These are phyloP conservation scores for Apeltes quadracus DNA, from an alignment of 2,113 vertebrate genomes.

Conservation along the genomic window DNA sequence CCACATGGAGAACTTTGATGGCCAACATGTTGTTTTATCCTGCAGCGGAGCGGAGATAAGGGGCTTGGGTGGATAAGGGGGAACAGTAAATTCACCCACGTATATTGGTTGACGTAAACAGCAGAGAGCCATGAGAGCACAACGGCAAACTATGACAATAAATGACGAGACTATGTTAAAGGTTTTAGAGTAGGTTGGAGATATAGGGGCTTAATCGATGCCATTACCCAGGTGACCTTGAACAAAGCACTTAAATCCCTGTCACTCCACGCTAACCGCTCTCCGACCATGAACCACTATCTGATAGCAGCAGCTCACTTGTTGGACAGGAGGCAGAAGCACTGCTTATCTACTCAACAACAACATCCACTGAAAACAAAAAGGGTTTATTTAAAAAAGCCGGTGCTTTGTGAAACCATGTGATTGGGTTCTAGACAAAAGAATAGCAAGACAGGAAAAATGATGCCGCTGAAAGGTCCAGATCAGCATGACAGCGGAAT, in stretches of 20 bases:
- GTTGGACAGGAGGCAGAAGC: background rate
- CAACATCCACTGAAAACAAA: constrained; percentile 1
- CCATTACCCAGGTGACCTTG: constrained; percentile 43
- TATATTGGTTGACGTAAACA: constrained; percentile 27
- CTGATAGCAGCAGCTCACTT: constrained; percentile 11
- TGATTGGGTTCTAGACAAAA: constrained; percentile 10
- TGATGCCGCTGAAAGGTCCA: constrained; percentile 26
- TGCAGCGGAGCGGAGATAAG: constrained; percentile 12
- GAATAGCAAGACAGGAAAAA: constrained; percentile 20
- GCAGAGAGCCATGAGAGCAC: background rate
- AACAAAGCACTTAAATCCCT: constrained; percentile 29
- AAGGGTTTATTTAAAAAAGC: background rate
- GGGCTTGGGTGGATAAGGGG: constrained; percentile 19
- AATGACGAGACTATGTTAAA: background rate
- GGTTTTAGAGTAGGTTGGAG: background rate
- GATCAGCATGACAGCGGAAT: constrained; percentile 3
- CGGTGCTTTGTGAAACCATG: too few species aligned
- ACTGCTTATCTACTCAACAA: background rate
- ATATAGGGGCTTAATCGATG: constrained; percentile 20
- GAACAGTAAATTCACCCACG: constrained; percentile 36
- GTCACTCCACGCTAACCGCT: constrained; percentile 1
- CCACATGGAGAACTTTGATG: constrained; percentile 5
- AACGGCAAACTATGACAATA: constrained; percentile 9
- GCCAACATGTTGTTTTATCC: constrained; percentile 29
- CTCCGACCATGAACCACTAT: constrained; percentile 4